Conservation (phyloP, 2,888 invertebrate genomes). For the Cinara cedri region DNA sequence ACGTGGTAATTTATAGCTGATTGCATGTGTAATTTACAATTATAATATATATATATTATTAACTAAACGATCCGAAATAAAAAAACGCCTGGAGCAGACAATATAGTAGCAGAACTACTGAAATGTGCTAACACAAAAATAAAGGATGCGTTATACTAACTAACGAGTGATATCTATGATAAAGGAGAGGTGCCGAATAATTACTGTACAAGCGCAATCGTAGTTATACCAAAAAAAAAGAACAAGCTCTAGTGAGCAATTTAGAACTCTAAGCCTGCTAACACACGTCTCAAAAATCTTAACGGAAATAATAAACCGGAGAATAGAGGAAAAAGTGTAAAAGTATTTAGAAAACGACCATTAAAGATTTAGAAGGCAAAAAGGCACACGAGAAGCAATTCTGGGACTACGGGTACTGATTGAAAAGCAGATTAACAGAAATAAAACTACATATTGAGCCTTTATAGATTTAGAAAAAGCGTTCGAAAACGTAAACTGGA, state of each 20-base stretch:
- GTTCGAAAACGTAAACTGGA: conserved; percentile 43
- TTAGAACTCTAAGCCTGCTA: conserved; percentile 37
- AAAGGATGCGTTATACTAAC: conserved; percentile 30
- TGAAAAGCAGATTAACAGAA: conserved; percentile 8
- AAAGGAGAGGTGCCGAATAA: conserved; percentile 23
- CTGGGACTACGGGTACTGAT: not conserved
- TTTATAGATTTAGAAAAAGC: conserved; percentile 36
- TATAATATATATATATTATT: too few relatives aligned
- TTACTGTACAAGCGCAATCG: too few relatives aligned
- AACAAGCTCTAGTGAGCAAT: conserved; percentile 25
- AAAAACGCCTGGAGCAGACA: too few relatives aligned
- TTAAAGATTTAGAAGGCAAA: conserved; percentile 4
- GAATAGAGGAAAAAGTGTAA: conserved; percentile 26
- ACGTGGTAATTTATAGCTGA: too few relatives aligned
- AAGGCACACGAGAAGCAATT: too few relatives aligned
- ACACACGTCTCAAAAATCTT: too few relatives aligned
- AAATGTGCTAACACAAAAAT: not conserved
- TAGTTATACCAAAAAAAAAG: too few relatives aligned
- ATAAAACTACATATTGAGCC: conserved; percentile 14
- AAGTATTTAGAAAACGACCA: conserved; percentile 14
- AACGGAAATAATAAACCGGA: conserved; percentile 16
- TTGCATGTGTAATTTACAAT: too few relatives aligned
- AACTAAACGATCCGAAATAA: too few relatives aligned
- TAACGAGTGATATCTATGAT: conserved; percentile 31
- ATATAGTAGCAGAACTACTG: conserved; percentile 35